Evolutionary conservation across 2,888 invertebrate genomes (phyloP), one percentile per base, ranked within the genome.

Genomic region (Diarsia dahlii): DNA sequence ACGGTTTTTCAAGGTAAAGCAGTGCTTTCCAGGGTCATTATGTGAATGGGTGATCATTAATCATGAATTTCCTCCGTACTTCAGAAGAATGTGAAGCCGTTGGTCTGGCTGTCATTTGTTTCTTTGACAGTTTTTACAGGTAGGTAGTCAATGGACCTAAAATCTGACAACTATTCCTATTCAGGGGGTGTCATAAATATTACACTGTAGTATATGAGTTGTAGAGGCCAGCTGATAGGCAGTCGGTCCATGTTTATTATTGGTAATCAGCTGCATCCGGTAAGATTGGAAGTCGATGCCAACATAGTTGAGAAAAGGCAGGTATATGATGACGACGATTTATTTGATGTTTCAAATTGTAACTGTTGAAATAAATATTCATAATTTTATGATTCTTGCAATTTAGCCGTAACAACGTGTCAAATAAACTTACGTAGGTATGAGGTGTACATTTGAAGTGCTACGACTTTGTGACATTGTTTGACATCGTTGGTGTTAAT

Each of bases 401-500:
- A 1, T 39, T 39, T 20, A 50, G 39, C 18, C 15, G 18, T 12
- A 12, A 45, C 28, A 52, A 45, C 5, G 52, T 71, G 15, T 9
- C 3, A 60, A 39, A 71, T 58, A n/a, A n/a, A 28, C 58, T 8
- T 58, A 15, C 1, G 39, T 20, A 15, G 0, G 39, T 20, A 5
- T 18, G 45, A n/a, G n/a, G 13, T 13, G 45, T n/a, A 34, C 12
- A 46, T 13, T 23, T 46, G n/a, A 10, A n/a, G n/a, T 64, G 9
- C 10, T 45, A 45, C 23, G 23, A 20, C 0, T 62, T 20, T 62
- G 39, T 45, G 63, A n/a, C 63, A 63, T 64, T n/a, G 52, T 45
- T 45, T 67, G 54, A 23, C 66, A 45, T 52, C 62, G 70, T 50
- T 66, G 3, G 13, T 58, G 56, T 58, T 67, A 18, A 70, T 71